Evolutionary conservation across 1,140 invertebrate genomes (phyloP).

Genomic region (Drosophila watanabei): DNA sequence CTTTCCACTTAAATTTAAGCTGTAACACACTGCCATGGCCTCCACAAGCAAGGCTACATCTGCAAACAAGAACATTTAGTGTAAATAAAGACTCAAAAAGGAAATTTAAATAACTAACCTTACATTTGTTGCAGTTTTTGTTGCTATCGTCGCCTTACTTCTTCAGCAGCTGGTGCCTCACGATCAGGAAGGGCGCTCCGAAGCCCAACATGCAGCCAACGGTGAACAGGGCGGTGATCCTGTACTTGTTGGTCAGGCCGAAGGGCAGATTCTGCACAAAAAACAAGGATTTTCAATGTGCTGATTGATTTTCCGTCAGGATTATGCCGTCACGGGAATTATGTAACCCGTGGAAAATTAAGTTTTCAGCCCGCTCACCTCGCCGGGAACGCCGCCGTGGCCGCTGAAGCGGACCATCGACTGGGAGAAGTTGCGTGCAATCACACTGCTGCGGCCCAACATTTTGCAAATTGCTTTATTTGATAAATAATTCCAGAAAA

Average conservation of each 20-base stretch:
- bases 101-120: constrained; percentile 52
- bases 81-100: not conserved
- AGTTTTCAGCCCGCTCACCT: constrained; percentile 86
- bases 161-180: constrained; percentile 92
- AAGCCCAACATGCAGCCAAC: constrained; percentile 91
- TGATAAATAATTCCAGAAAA: constrained; percentile 41
- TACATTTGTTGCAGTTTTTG: constrained; percentile 65
- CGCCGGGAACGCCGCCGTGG: constrained; percentile 89
- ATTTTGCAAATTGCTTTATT: constrained; percentile 66
- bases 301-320: constrained; percentile 58
- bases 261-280: constrained; percentile 92
- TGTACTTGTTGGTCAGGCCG: constrained; percentile 89
- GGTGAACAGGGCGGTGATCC: constrained; percentile 89
- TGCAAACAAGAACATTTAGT: constrained; percentile 9
- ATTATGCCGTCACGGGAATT: constrained; percentile 73
- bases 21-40: constrained; percentile 59
- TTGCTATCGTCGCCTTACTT: constrained; percentile 85
- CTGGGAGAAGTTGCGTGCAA: constrained; percentile 87
- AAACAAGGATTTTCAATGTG: constrained; percentile 56
- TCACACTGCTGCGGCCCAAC: constrained; percentile 83
- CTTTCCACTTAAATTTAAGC: constrained; percentile 75
- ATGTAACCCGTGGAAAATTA: constrained; percentile 85
- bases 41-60: constrained; percentile 49
- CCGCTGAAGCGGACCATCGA: constrained; percentile 87
- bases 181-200: constrained; percentile 90